A percentile compares a stretch with the other conserved stretches of the same genome.
Conservation (phyloP, 2,888 invertebrate species). For the Drosophila atripex region DNA sequence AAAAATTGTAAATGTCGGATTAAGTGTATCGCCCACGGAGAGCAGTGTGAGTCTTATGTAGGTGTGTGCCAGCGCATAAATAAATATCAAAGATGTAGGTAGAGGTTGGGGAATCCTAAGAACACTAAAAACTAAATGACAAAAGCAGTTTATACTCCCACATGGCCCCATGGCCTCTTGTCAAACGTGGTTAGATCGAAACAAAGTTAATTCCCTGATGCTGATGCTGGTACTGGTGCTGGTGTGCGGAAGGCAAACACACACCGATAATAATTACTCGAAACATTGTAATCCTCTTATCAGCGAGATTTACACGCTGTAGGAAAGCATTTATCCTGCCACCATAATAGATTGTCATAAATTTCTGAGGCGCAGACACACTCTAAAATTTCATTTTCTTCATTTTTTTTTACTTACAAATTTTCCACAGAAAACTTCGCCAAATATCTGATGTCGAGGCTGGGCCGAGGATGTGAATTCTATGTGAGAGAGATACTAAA, state of each 20-base stretch:
- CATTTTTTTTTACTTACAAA: conserved; percentile 23
- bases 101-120: not conserved
- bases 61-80: conserved; percentile 33
- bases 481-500: not conserved
- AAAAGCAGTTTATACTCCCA: conserved; percentile 42
- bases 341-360: conserved; percentile 37
- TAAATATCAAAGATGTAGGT: conserved; percentile 28
- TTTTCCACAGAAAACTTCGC: conserved; percentile 29
- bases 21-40: conserved; percentile 65
- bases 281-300: conserved; percentile 79
- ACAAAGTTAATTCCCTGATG: conserved; percentile 74
- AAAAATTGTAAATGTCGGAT: conserved; percentile 80
- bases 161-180: conserved; percentile 7
- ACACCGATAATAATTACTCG: conserved; percentile 72
- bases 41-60: conserved; percentile 2
- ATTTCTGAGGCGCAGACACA: conserved; percentile 2
- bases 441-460: not conserved
- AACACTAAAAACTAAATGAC: conserved; percentile 71
- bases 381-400: not conserved
- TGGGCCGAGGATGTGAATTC: not conserved
- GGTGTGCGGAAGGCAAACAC: conserved; percentile 34
- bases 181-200: conserved; percentile 73
- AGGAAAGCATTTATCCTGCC: conserved; percentile 55
- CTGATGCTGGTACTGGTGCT: conserved; percentile 20
- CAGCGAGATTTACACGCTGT: conserved; percentile 70